Percentiles rank a stretch among this genome's conserved stretches.
phyloP scores from a whole-genome alignment of 2,888 invertebrate genomes.

The Orthosia gothica region DNA sequence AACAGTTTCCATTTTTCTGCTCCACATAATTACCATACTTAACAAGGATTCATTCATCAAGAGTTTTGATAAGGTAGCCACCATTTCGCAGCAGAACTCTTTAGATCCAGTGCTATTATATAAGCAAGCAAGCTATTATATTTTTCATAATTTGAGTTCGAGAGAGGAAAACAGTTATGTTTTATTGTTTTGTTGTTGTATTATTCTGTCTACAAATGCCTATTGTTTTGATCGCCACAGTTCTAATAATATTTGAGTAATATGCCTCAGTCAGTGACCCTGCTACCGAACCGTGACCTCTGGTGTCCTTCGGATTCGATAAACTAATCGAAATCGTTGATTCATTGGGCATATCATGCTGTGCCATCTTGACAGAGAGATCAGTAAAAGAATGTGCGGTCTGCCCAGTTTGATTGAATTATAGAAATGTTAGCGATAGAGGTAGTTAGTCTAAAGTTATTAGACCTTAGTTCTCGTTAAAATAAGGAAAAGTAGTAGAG shows the following conservation, averaged over 20 bases:
- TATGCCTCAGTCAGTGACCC: conserved; percentile 76
- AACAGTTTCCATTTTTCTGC: too few species aligned
- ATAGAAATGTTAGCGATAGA: not conserved
- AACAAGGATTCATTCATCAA: not conserved
- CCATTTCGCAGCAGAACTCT: conserved; percentile 11
- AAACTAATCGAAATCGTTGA: conserved; percentile 61
- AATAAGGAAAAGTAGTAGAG: too few species aligned
- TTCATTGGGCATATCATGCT: conserved; percentile 49
- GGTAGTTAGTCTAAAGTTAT: too few species aligned
- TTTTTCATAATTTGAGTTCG: too few species aligned
- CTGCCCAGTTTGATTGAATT: conserved; percentile 19
- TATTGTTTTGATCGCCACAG: conserved; percentile 64
- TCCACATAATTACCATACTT: not conserved
- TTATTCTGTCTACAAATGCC: conserved; percentile 39
- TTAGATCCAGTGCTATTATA: not conserved
- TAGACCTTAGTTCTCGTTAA: too few species aligned
- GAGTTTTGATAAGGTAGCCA: not conserved
- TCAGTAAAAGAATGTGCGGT: conserved; percentile 29
- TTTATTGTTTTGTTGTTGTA: conserved; percentile 34
- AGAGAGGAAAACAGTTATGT: conserved; percentile 29
- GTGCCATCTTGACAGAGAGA: conserved; percentile 22
- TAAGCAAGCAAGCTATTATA: too few species aligned
- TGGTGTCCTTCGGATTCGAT: conserved; percentile 70
- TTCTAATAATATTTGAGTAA: conserved; percentile 60
- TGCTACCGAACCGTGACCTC: conserved; percentile 74